phyloP scores from a whole-genome alignment of 1,140 invertebrate species.

The Papilio machaon region DNA sequence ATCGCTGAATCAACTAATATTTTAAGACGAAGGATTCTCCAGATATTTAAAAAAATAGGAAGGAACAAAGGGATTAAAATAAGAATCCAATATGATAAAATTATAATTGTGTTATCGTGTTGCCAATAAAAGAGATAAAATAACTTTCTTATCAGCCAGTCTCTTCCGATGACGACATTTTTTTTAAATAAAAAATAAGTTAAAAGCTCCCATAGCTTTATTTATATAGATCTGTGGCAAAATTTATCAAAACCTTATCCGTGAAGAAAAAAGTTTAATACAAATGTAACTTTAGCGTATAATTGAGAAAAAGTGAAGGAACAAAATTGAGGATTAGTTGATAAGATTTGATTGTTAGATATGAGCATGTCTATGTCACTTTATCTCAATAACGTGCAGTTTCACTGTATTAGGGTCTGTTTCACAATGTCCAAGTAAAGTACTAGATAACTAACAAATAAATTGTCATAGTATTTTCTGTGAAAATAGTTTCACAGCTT shows the following conservation, averaged over 20 bases:
- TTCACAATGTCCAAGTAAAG: background rate
- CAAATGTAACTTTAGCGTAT: background rate
- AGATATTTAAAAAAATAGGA: conserved; percentile 5
- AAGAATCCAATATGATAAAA: conserved; percentile 4
- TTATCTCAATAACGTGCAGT: background rate
- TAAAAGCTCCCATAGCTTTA: background rate
- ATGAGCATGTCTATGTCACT: background rate
- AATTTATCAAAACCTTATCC: background rate
- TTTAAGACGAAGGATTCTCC: background rate
- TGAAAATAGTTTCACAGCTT: no score
- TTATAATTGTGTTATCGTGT: conserved; percentile 1
- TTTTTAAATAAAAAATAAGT: background rate
- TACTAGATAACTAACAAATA: no score
- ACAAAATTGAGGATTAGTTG: conserved; percentile 5
- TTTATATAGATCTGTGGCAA: background rate
- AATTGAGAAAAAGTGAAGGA: background rate
- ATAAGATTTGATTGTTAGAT: conserved; percentile 1
- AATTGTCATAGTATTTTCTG: no score
- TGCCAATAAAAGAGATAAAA: background rate
- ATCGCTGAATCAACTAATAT: background rate
- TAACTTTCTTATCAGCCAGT: background rate
- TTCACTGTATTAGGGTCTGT: background rate
- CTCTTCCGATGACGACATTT: background rate
- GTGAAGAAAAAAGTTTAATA: background rate
- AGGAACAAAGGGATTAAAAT: conserved; percentile 4